Percentiles rank a stretch among this genome's conserved stretches.
phyloP scores from a whole-genome alignment of 1,140 invertebrate species.

The Aphis craccivora region DNA sequence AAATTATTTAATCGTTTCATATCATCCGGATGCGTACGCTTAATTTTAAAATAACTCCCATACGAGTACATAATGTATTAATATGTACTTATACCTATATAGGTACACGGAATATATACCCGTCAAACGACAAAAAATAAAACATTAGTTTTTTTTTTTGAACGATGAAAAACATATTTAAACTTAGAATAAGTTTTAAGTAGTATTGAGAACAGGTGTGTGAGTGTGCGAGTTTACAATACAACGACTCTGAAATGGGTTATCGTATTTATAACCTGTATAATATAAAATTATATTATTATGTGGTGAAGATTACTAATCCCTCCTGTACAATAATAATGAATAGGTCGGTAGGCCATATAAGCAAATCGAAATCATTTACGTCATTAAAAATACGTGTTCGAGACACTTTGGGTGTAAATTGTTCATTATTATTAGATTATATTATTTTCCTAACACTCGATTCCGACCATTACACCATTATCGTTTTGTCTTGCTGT shows the following conservation, averaged over 20 bases:
- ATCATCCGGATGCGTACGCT: not conserved
- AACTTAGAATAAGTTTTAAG: not conserved
- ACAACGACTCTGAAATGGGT: not conserved
- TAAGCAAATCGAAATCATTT: not conserved
- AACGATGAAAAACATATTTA: not conserved
- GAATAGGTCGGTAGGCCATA: not conserved
- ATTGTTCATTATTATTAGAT: not conserved
- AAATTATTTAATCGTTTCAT: slow-evolving; percentile 26
- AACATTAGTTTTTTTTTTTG: not conserved
- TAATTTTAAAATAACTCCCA: slow-evolving; percentile 19
- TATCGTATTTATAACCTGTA: not conserved
- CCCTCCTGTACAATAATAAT: not conserved
- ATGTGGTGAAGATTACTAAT: not conserved
- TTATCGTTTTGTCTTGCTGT: not conserved
- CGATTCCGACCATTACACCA: not conserved
- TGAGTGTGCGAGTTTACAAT: not conserved
- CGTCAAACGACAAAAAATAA: slow-evolving; percentile 11
- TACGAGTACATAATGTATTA: not conserved
- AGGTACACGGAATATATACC: not conserved
- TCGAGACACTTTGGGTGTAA: not conserved
- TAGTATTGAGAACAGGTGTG: slow-evolving; percentile 7
- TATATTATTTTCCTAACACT: not conserved
- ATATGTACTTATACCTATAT: not conserved
- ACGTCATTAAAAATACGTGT: slow-evolving; percentile 1
- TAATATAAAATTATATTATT: not conserved